Conservation (phyloP, 53 echinoderm and acorn worm genomes). For the Glandiceps talaboti region DNA sequence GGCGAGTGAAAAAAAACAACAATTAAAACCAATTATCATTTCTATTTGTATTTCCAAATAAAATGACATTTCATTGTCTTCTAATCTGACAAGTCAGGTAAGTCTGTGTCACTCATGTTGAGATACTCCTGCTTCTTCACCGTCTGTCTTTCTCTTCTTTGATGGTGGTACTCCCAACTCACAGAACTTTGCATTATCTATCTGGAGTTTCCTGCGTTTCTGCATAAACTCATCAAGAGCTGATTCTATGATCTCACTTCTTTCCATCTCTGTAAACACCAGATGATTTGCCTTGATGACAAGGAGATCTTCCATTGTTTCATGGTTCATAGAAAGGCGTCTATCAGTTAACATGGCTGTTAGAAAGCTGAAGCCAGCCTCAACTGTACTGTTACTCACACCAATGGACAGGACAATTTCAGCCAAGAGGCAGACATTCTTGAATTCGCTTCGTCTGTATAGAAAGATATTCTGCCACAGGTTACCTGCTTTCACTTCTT, state of each 20-base stretch:
- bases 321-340: conserved; percentile 24
- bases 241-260: conserved; percentile 8
- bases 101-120: neutral
- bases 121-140: no score
- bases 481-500: conserved; percentile 4
- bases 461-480: conserved; percentile 17
- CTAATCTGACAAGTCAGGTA: neutral
- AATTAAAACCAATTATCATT: no score
- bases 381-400: conserved; percentile 26
- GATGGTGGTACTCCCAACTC: neutral
- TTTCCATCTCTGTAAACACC: conserved; percentile 1
- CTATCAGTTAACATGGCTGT: conserved; percentile 17
- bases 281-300: conserved; percentile 26
- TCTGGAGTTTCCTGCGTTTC: conserved; percentile 7
- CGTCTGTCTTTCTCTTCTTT: neutral
- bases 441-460: conserved; percentile 24
- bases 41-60: neutral
- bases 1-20: neutral
- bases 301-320: conserved; percentile 29
- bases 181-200: neutral
- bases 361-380: conserved; percentile 24
- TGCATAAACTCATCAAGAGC: conserved; percentile 5
- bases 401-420: conserved; percentile 26
- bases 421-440: conserved; percentile 13
- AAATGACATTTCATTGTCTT: neutral